Evolutionary conservation across 2,888 invertebrate species (phyloP).

Genomic region (Cantharis nigra): DNA sequence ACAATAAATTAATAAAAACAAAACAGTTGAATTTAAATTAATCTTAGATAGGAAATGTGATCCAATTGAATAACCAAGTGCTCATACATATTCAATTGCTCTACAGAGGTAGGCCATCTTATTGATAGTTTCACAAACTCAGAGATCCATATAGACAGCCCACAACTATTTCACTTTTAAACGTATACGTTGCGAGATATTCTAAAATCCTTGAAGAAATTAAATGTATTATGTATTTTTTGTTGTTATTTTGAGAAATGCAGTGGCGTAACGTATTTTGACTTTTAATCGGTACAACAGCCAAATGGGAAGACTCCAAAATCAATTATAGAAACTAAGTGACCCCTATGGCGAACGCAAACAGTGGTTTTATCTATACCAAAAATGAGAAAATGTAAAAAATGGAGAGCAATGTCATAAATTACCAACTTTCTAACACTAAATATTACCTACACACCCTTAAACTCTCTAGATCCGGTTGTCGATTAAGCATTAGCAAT

Average conservation of each 20-base stretch:
- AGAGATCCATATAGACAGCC: neutral
- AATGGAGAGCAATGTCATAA: neutral
- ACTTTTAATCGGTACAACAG: neutral
- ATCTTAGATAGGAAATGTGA: slow-evolving; percentile 16
- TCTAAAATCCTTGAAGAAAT: neutral
- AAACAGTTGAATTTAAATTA: neutral
- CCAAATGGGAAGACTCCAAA: neutral
- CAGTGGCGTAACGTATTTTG: neutral
- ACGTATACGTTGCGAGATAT: neutral
- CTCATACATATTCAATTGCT: slow-evolving; percentile 17
- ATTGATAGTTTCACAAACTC: neutral
- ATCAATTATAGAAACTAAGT: neutral
- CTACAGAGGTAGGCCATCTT: neutral
- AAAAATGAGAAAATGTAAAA: neutral
- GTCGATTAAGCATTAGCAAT: neutral
- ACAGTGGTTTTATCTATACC: neutral
- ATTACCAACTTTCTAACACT: neutral
- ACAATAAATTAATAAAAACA: slow-evolving; percentile 17
- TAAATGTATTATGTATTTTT: neutral
- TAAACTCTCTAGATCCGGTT: neutral
- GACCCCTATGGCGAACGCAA: no score
- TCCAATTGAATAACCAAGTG: slow-evolving; percentile 24
- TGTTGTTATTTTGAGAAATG: neutral
- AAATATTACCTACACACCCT: neutral
- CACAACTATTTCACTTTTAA: neutral